Base-by-base conservation (phyloP, 2,888 invertebrate genomes). In the Dendrolimus pini region DNA sequence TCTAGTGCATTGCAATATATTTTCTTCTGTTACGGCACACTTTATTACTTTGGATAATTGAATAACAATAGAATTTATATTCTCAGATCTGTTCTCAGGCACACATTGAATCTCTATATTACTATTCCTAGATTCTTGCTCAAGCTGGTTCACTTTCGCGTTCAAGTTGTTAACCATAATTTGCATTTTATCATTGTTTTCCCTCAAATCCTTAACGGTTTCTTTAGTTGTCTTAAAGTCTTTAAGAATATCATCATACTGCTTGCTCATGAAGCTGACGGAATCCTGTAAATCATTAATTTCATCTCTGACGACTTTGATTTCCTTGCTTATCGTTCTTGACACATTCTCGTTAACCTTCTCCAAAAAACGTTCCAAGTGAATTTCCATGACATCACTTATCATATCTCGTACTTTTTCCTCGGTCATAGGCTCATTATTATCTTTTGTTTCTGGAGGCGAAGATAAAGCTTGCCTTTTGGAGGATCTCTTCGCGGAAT, bases 31-130 rank as follows among this genome's bases (percentile, higher is more conserved):
- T n/a, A 54, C n/a, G n/a, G 30, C 7, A 9, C 41, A 54, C 7
- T 54, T 54, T 30, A 54, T 54, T 41, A 54, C 18, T 30, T 30
- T 54, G 9, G 41, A n/a, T 54, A 54, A 30, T 13, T 54, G 54
- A 12, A 41, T 54, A 9, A 54, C n/a, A 12, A 54, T 54, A 1
- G 54, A 30, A 12, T 41, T n/a, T 54, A 54, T n/a, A n/a, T n/a
- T n/a, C n/a, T n/a, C n/a, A n/a, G n/a, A n/a, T n/a, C n/a, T 41
- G 41, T 54, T 54, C 54, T 54, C 54, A 9, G 54, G 54, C 12
- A 54, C 54, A 30, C 54, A 54, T 30, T 54, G 54, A 41, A 54
- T 54, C 18, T 54, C 54, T 54, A 54, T 54, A 41, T 54, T 54
- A 13, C 30, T 54, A n/a, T 30, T 41, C 7, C 54, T 30, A n/a